Evolutionary conservation across 2,797 vertebrate genomes (phyloP), one percentile per base, ranked within the genome.

Genomic region (Dermochelys coriacea): DNA sequence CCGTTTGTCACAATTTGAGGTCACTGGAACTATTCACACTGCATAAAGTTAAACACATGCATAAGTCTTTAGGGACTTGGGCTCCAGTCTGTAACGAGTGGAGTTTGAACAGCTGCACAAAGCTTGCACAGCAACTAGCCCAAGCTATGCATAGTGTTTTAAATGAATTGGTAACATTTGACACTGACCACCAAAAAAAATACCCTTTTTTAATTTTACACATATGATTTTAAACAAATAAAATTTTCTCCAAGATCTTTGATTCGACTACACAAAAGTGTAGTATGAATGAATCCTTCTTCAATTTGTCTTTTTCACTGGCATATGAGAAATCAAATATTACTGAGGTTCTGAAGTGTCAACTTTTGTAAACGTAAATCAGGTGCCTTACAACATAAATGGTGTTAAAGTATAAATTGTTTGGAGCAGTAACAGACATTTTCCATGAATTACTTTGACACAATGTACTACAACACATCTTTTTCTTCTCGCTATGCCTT

Each of bases 391-490:
- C 93, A 94, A 93, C 49, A 41, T 82, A 95, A 96, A 93, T 86
- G 49, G 59, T 93, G 88, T 90, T 91, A 90, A 90, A 95, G 19
- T 94, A 94, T 83, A 25, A 95, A 88, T 90, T 97, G 79, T 95
- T 93, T 84, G 23, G 79, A 96, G 64, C 85, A 97, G 85, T 80
- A 97, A 93, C 45, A 97, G 91, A 92, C 25, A 74, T 96, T 97
- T 96, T 88, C 55, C 55, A 93, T 95, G 51, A 97, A 93, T 97
- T 96, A 97, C 92, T 97, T 96, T 97, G 92, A 94, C 80, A 95
- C 81, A 91, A 92, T 59, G 86, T 88, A 82, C 84, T 12, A 0
- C 91, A 94, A 96, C 96, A 91, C 29, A 95, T 49, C 68, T 93
- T 86, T 95, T 96, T 94, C 86, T 85, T 93, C 59, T 94, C 75